A percentile compares a stretch with the other conserved stretches of the same genome.
These are phyloP conservation scores for Nomia melanderi DNA, from an alignment of 1,140 invertebrate species.

Conservation along the genomic window DNA sequence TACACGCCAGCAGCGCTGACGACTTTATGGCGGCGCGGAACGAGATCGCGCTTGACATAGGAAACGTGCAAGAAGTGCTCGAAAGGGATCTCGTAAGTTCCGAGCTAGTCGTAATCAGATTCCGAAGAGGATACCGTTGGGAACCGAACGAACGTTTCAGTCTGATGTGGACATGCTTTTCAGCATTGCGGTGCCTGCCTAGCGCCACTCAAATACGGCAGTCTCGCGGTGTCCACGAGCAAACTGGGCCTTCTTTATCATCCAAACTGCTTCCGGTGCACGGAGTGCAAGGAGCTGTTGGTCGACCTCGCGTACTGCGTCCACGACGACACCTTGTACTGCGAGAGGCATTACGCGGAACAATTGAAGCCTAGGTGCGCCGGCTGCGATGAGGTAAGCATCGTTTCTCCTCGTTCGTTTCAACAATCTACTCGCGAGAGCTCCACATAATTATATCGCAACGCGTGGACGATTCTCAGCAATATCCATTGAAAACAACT, in stretches of 20 bases:
- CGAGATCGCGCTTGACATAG: conserved; percentile 97
- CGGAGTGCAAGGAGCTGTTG: conserved; percentile 91
- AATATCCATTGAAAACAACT: neutral
- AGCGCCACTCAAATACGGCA: conserved; percentile 83
- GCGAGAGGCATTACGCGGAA: conserved; percentile 96
- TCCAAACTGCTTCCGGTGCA: conserved; percentile 93
- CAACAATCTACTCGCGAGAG: too few relatives aligned
- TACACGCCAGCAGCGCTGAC: conserved; percentile 87
- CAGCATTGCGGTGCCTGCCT: conserved; percentile 86
- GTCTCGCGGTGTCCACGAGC: conserved; percentile 87
- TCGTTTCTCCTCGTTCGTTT: neutral
- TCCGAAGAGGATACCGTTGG: too few relatives aligned
- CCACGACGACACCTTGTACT: conserved; percentile 92
- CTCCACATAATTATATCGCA: too few relatives aligned
- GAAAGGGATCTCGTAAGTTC: conserved; percentile 79
- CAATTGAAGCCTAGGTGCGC: conserved; percentile 94
- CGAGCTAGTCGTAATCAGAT: too few relatives aligned
- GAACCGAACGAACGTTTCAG: too few relatives aligned
- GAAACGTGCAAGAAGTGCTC: conserved; percentile 84
- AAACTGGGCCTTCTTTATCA: conserved; percentile 90
- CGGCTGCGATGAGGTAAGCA: conserved; percentile 96
- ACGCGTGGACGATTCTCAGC: neutral
- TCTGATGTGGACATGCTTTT: neutral
- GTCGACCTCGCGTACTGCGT: conserved; percentile 97
- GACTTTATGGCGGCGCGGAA: conserved; percentile 96